Evolutionary conservation across 2,888 invertebrate genomes (phyloP).

Genomic region (Scaptomyza flava): DNA sequence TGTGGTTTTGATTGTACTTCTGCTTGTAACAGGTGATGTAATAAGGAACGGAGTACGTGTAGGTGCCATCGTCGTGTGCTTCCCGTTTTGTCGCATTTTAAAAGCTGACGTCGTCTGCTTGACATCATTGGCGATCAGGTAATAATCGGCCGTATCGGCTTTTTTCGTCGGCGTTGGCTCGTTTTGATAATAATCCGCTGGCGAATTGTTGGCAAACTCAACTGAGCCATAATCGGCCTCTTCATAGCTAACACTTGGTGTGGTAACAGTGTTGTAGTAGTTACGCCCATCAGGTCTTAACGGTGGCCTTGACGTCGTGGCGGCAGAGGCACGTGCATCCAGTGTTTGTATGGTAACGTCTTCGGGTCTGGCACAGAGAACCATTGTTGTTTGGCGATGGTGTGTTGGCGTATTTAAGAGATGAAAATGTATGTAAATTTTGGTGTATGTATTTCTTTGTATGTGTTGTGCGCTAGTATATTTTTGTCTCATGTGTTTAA

Average conservation of each 20-base stretch:
- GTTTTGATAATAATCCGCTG: conserved; percentile 62
- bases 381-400: conserved; percentile 35
- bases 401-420: conserved; percentile 13
- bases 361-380: conserved; percentile 67
- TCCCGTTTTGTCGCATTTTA: conserved; percentile 31
- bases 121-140: conserved; percentile 68
- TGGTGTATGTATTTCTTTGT: conserved; percentile 31
- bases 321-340: conserved; percentile 42
- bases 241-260: conserved; percentile 36
- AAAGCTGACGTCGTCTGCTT: conserved; percentile 15
- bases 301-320: conserved; percentile 56
- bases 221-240: conserved; percentile 62
- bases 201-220: conserved; percentile 50
- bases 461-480: conserved; percentile 15
- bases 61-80: conserved; percentile 74
- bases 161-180: conserved; percentile 34
- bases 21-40: conserved; percentile 34
- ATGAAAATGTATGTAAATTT: conserved; percentile 42
- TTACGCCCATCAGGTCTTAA: conserved; percentile 60
- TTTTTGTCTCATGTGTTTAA: conserved; percentile 13
- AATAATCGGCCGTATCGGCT: conserved; percentile 69
- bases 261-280: conserved; percentile 70
- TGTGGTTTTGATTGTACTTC: conserved; percentile 78
- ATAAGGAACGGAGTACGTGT: conserved; percentile 33
- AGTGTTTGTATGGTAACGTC: conserved; percentile 72